These are phyloP conservation scores for Avahi laniger DNA, from an alignment of 2,797 vertebrate genomes.

Conservation along the genomic window DNA sequence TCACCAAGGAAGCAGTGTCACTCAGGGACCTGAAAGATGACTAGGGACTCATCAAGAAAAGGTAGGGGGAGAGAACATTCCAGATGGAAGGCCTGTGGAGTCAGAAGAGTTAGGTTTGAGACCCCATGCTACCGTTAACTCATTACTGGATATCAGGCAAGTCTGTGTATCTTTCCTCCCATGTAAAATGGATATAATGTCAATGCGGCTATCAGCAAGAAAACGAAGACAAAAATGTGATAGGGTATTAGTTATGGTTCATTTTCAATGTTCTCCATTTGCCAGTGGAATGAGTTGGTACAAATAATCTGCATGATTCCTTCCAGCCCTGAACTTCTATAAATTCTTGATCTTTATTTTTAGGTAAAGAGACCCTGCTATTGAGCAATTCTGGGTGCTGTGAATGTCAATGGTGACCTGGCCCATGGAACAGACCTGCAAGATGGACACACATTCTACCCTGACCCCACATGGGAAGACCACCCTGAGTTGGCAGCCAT, in stretches of 20 bases:
- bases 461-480: fast-evolving
- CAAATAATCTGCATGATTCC: neutral
- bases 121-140: neutral
- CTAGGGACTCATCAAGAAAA: neutral
- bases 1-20: neutral
- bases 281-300: neutral
- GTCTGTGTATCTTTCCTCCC: neutral
- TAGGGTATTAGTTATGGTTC: neutral
- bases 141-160: neutral
- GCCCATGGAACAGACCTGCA: neutral
- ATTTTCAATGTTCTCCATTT: neutral
- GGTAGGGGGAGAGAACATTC: neutral
- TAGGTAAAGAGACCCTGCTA: neutral
- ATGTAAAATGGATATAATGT: neutral
- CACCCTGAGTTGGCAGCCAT: neutral
- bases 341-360: conserved; percentile 13
- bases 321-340: neutral
- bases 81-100: neutral
- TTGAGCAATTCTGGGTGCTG: neutral
- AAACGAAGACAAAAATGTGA: fast-evolving
- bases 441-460: neutral
- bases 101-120: neutral
- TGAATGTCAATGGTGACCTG: neutral
- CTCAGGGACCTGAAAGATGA: neutral
- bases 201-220: neutral